Base-by-base conservation (phyloP, 2,888 invertebrate species). In the Stomorhina lunata region DNA sequence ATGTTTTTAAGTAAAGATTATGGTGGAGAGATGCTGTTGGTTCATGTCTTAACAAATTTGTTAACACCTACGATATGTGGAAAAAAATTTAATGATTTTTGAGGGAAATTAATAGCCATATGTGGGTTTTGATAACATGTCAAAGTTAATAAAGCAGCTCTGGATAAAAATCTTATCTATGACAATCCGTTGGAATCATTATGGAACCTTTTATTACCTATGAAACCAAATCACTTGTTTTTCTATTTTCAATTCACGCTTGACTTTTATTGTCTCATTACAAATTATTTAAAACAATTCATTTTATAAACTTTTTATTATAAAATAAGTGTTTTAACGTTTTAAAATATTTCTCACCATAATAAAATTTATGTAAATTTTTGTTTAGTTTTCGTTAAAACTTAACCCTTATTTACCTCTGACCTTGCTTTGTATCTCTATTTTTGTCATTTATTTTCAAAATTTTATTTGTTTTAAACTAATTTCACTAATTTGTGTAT, bases 11-110 rank as follows among this genome's bases (percentile, higher is more conserved):
- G 37, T 37, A 9, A 48, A 29, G 17, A 20, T 5, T 55, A 32
- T 25, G 22, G 20, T 12, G 1, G 10, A 12, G 22, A 71, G 48
- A 59, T 20, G 50, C 29, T 20, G 29, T 25, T 34, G n/a, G n/a
- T 15, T 3, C 29, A 72, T 72, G 72, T 72, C 48, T 48, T 15
- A 50, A 59, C 45, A 72, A 37, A 50, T 50, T 29, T 34, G 2
- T 43, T 40, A 53, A 63, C 73, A 75, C 73, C 65, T 55, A 65
- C 73, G 5, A 55, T 63, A n/a, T n/a, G n/a, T n/a, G n/a, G n/a
- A n/a, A n/a, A n/a, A n/a, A 75, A 34, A 65, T 55, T 65, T 32
- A 4, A 12, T 0, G 4, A 15, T 22, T 12, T 45, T 34, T 34
- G 34, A 7, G 1, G 2, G 7, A 45, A 45, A 17, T 45, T 43